Conservation (phyloP, 2,797 vertebrate species). For the Tinamus major region DNA sequence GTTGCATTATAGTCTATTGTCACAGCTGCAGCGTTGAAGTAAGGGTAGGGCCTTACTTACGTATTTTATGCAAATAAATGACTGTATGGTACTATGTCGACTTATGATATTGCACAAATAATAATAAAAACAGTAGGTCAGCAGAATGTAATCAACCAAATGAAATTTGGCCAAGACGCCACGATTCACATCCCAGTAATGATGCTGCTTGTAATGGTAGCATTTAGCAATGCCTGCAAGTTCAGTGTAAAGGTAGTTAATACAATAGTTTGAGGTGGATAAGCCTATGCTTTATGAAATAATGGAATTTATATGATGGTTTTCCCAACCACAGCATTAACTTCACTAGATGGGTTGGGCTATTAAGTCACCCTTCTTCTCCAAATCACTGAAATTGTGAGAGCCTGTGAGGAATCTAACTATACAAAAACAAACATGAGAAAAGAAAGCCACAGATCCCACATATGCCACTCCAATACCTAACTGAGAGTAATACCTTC, state of each 20-base stretch:
- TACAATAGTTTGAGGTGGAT: background rate
- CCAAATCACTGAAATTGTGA: background rate
- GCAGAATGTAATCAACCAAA: background rate
- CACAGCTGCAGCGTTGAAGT: background rate
- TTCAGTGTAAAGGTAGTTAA: background rate
- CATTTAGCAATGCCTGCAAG: background rate
- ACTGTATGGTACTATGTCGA: background rate
- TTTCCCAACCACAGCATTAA: background rate
- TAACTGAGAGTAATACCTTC: background rate
- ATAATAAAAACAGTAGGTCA: background rate
- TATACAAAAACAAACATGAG: background rate
- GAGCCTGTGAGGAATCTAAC: background rate
- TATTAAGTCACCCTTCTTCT: background rate
- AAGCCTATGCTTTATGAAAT: background rate
- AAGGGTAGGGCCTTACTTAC: background rate
- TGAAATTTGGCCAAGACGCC: background rate
- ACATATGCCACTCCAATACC: background rate
- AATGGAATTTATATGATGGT: background rate
- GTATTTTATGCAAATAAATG: background rate
- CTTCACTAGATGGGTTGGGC: background rate
- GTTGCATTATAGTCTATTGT: background rate
- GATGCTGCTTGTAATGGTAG: background rate
- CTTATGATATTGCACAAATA: background rate
- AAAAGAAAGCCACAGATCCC: background rate
- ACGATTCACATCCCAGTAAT: background rate